Percentiles rank a stretch among this genome's conserved stretches.
These are phyloP conservation scores for Guaruba guarouba DNA, from an alignment of 2,113 vertebrate species.

Conservation along the genomic window DNA sequence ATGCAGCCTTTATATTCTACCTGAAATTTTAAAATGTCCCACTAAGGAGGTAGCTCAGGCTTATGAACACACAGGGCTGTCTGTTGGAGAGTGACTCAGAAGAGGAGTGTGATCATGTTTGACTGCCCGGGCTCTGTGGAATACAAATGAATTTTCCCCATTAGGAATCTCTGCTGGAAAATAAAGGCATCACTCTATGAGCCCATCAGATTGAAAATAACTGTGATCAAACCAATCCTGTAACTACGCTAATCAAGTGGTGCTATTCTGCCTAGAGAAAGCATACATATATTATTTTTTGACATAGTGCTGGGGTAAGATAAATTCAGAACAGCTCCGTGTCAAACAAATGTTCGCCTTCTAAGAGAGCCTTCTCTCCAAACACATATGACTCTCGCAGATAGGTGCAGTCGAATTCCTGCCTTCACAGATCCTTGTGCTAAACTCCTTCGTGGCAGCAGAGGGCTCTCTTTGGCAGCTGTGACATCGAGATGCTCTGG, in stretches of 20 bases:
- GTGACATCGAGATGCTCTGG: not conserved
- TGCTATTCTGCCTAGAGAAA: not conserved
- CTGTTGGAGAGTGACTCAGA: not conserved
- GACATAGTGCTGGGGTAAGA: not conserved
- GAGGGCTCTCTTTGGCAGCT: slow-evolving; percentile 56
- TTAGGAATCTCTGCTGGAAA: not conserved
- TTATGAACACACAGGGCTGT: not conserved
- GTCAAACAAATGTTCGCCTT: not conserved
- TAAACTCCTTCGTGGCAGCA: slow-evolving; percentile 1
- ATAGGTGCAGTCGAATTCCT: not conserved
- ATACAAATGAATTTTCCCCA: not conserved
- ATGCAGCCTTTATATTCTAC: not conserved
- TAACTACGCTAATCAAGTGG: not conserved
- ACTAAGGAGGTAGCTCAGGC: not conserved
- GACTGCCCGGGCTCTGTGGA: not conserved
- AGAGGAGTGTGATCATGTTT: not conserved
- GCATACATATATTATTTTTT: not conserved
- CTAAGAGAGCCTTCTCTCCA: not conserved
- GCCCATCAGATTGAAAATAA: not conserved
- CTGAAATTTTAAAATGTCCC: not conserved
- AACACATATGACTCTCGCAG: not conserved
- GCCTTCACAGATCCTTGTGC: not conserved
- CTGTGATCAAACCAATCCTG: not conserved
- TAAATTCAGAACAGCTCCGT: not conserved
- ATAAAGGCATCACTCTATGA: not conserved